phyloP scores from a whole-genome alignment of 92 coral and sea anemone genomes.

The Montipora capitata region DNA sequence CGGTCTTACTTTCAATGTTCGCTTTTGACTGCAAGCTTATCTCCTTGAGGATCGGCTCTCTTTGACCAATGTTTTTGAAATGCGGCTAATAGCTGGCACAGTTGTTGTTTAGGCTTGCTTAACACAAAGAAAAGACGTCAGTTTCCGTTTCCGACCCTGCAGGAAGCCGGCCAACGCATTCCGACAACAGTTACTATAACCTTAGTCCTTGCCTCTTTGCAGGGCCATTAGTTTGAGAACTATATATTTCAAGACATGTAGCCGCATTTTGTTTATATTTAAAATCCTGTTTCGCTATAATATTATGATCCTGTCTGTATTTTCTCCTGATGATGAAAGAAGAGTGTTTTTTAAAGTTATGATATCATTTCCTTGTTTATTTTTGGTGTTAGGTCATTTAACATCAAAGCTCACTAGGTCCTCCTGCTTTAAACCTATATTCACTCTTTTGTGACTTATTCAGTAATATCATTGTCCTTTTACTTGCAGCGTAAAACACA shows the following conservation, averaged over 20 bases:
- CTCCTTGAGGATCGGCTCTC: slow-evolving; percentile 10
- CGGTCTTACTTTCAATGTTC: background rate
- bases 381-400: background rate
- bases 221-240: background rate
- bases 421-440: too few relatives aligned
- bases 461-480: background rate
- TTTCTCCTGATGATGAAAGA: background rate
- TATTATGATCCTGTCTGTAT: background rate
- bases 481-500: background rate
- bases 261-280: background rate
- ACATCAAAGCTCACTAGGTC: background rate
- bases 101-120: slow-evolving; percentile 34
- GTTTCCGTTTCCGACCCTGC: slow-evolving; percentile 54
- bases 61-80: slow-evolving; percentile 16
- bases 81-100: slow-evolving; percentile 19
- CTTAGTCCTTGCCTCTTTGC: background rate
- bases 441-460: background rate
- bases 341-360: background rate
- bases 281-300: background rate
- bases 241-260: background rate
- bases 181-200: background rate
- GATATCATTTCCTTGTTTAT: background rate
- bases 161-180: slow-evolving; percentile 42
- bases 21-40: background rate
- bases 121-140: slow-evolving; percentile 17